Base-by-base conservation (phyloP, 1,140 invertebrate species). In the Teleogryllus occipitalis region DNA sequence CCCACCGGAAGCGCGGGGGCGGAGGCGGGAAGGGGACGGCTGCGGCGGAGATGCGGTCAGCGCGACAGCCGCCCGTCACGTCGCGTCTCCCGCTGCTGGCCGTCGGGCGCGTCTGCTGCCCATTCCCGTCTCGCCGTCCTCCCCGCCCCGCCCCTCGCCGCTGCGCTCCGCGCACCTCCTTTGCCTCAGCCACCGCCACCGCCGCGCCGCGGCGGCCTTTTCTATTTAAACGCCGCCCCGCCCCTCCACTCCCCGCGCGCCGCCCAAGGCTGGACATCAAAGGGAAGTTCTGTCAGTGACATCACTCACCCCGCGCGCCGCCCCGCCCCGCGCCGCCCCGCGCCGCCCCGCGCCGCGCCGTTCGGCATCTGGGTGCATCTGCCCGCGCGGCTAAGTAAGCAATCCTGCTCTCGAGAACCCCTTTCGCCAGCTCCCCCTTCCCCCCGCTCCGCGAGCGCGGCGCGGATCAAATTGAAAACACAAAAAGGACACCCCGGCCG, bases 271-370 rank as follows among this genome's bases (percentile, higher is more conserved):
- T 74, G 78, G 78, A 79, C 78, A 79, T 79, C 78, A 79, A 78
- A 79, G 78, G 22, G 78, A 79, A 79, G 46, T 65, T 79, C 78
- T 79, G 78, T 74, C 54, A 79, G 78, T 79, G 78, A 79, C 78
- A 79, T 73, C 78, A 79, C 78, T 79, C 78, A 79, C 39, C 78
- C 78, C 78, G 7, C 7, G 15, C 78, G 12, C 47, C 22, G 14
- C 22, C 8, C 4, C 21, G n/a, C 78, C 78, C 2, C 7, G 15
- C 78, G 12, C 47, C 22, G 14, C 78, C 78, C 2, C 7, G 15
- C 78, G 12, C 47, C 22, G 14, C 22, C 8, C 4, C n/a, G n/a
- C n/a, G n/a, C n/a, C n/a, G 22, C 74, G 22, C 22, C 74, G n/a
- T 46, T 75, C 74, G 46, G 46, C 22, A 22, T 46, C 74, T 46